Conservation (phyloP, 2,113 vertebrate species). For the Eidolon helvum region DNA sequence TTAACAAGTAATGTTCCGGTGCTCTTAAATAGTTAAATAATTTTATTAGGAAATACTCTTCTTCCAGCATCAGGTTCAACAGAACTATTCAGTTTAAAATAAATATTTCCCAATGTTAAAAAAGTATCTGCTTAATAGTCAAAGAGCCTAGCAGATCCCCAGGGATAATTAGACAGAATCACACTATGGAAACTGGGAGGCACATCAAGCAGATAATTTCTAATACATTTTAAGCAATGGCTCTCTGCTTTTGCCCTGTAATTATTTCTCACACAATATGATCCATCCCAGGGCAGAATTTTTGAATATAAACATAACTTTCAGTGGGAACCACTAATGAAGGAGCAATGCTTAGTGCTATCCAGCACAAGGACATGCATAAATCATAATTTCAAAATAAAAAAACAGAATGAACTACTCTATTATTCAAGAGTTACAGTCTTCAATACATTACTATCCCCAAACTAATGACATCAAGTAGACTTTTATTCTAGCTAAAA, state of each 20-base stretch:
- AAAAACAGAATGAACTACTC: constrained; percentile 61
- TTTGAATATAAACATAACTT: constrained; percentile 68
- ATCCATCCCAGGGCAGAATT: constrained; percentile 32
- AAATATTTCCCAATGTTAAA: constrained; percentile 62
- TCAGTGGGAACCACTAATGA: constrained; percentile 69
- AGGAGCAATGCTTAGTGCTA: constrained; percentile 57
- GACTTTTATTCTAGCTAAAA: constrained; percentile 67
- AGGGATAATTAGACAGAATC: constrained; percentile 74
- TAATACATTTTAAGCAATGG: constrained; percentile 76
- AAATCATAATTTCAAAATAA: constrained; percentile 69
- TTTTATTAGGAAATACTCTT: constrained; percentile 17
- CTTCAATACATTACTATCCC: constrained; percentile 53
- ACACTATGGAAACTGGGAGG: constrained; percentile 48
- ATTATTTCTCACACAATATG: constrained; percentile 62
- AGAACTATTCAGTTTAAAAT: constrained; percentile 39
- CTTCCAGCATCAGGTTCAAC: neutral
- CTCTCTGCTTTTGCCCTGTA: constrained; percentile 65
- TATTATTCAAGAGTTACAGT: constrained; percentile 63
- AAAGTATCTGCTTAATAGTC: constrained; percentile 64
- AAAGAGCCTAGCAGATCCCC: constrained; percentile 51
- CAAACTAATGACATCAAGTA: constrained; percentile 68
- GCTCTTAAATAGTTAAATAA: constrained; percentile 7
- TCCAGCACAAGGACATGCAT: constrained; percentile 66
- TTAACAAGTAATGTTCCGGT: neutral
- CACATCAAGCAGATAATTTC: constrained; percentile 66